These are phyloP conservation scores for Pelodiscus sinensis DNA, from an alignment of 2,113 vertebrate species.

Conservation along the genomic window DNA sequence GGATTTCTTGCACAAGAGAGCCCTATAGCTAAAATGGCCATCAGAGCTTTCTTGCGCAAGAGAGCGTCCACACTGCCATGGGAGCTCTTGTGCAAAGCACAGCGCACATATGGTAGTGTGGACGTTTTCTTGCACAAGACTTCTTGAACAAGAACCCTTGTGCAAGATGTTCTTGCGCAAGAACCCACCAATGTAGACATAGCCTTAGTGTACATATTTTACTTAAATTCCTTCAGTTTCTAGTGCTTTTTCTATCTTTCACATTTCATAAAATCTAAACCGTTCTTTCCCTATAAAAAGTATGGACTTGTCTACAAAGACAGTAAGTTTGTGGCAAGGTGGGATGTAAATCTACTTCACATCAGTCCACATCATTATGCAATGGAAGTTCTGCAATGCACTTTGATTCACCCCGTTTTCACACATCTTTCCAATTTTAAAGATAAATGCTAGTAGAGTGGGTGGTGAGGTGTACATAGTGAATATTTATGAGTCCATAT, in stretches of 20 bases:
- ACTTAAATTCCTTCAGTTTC: neutral
- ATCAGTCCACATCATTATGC: neutral
- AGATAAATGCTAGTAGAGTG: neutral
- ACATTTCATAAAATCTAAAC: neutral
- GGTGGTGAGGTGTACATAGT: neutral
- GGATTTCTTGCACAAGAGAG: no score
- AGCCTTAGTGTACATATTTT: neutral
- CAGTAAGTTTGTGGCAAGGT: neutral
- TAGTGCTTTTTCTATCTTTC: neutral
- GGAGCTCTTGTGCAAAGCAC: no score
- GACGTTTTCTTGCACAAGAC: no score
- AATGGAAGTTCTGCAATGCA: neutral
- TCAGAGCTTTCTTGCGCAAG: no score
- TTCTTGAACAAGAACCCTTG: no score
- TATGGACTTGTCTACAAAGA: neutral
- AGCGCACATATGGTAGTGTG: no score
- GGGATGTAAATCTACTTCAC: neutral
- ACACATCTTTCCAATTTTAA: neutral
- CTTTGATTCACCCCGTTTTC: neutral
- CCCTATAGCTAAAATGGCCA: no score
- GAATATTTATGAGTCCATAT: rapidly evolving
- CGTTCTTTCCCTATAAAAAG: neutral
- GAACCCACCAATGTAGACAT: no score
- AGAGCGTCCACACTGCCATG: no score
- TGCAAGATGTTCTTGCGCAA: no score